Base-by-base conservation (phyloP, 2,113 vertebrate genomes). In the Tragelaphus strepsiceros region DNA sequence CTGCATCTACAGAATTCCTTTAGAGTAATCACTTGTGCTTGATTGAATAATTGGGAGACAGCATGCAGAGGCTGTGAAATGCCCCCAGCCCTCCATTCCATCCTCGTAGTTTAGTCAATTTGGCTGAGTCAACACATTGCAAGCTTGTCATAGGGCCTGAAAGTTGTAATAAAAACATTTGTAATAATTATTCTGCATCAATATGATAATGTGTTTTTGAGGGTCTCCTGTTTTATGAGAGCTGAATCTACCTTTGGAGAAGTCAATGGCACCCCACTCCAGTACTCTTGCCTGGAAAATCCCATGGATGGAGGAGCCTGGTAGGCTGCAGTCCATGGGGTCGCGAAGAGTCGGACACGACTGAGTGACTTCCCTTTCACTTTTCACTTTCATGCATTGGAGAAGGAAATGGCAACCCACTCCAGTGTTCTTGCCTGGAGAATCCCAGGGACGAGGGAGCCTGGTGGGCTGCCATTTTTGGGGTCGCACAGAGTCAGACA, bases 51-150 rank as follows among this genome's bases (percentile, higher is more conserved):
- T 32, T 78, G 46, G 35, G 24, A 43, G 12, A n/a, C 0, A 9
- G 28, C 39, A 11, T 51, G 30, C 12, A 32, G 9, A 49, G 54
- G 17, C 28, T 67, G 24, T 16, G 62, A 43, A 71, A 54, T 30
- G 3, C 12, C 51, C 49, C 5, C 1, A 3, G 6, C 26, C 11
- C 0, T 95, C 4, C 2, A 14, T 28, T 53, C 51, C n/a, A 21
- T 83, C 13, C 5, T 22, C 28, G 10, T 4, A 12, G 22, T 28
- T 94, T 32, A n/a, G 53, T n/a, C 78, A 21, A 4, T 24, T 6
- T 84, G 24, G 14, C 10, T 49, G 28, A 46, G 26, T 43, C 67
- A 81, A 53, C 4, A 11, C 15, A 53, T 88, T 9, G 16, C 32
- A 77, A 51, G 61, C 5, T 49, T 8, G 46, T 61, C 35, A 81